phyloP scores from a whole-genome alignment of 2,113 vertebrate species.

The Spizaetus ornatus region DNA sequence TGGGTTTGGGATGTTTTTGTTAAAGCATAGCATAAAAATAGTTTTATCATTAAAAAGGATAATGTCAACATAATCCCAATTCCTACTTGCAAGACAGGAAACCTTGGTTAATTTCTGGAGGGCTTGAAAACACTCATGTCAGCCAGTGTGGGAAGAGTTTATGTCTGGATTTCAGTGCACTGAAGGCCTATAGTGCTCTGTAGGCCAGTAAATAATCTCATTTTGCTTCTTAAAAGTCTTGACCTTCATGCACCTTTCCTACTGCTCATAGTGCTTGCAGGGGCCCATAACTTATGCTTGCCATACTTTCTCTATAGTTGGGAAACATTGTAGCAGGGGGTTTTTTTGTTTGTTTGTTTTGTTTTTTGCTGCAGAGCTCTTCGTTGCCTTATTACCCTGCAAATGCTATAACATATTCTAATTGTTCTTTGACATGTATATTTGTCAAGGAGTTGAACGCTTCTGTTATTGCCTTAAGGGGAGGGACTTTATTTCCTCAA shows the following conservation, averaged over 20 bases:
- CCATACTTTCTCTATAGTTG: background rate
- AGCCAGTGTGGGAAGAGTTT: background rate
- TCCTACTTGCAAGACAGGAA: background rate
- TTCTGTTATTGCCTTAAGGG: background rate
- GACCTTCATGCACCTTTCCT: background rate
- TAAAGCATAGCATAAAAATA: background rate
- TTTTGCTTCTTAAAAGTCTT: background rate
- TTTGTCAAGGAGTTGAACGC: background rate
- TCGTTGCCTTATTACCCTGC: background rate
- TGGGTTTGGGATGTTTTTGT: background rate
- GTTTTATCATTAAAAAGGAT: background rate
- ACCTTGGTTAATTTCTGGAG: background rate
- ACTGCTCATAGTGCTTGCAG: background rate
- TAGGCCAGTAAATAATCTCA: background rate
- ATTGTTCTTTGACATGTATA: background rate
- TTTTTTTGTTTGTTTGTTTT: background rate
- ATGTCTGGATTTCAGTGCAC: background rate
- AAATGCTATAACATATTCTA: background rate
- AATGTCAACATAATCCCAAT: background rate
- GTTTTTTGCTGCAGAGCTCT: background rate
- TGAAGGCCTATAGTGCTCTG: background rate
- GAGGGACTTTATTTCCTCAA: background rate
- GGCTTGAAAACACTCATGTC: background rate
- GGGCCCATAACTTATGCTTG: background rate
- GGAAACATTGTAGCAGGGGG: background rate